Base-by-base conservation (phyloP, 2,888 invertebrate genomes). In the Scaptomyza flava region DNA sequence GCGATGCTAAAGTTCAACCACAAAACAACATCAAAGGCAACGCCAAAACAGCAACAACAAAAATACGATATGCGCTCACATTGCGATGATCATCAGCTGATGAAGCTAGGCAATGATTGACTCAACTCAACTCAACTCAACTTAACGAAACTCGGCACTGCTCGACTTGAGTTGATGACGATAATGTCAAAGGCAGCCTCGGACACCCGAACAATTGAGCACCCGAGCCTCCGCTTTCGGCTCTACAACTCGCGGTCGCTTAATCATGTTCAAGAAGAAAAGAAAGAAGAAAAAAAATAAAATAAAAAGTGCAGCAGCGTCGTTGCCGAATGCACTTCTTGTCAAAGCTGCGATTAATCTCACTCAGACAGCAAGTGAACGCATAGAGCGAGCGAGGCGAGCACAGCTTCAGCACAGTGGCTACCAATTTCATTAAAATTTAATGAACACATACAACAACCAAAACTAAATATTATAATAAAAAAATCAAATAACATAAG, bases 281-380 rank as follows among this genome's bases (percentile, higher is more conserved):
- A 50, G n/a, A 51, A 60, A 65, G 46, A 56, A 43, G 17, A 17
- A 17, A 17, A 17, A 17, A 48, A 36, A 31, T 27, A 17, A 57
- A 46, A 59, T 63, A 67, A 59, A 64, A 79, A 80, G 66, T 65
- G 81, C 80, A 78, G 79, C 81, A 77, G 72, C 77, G 33, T 53
- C 51, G 60, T 51, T 66, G 74, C 71, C 71, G 79, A 84, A 81
- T 70, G 84, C 77, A 81, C 68, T 72, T 76, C 77, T 82, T 89
- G 89, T 89, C 89, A 89, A 86, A 88, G 76, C 72, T 64, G 81
- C 90, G 86, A 90, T 90, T 90, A 90, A 90, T 90, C 90, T 90
- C 90, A 89, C 90, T 90, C 90, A 89, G 64, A 77, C 76, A 75
- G 78, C 50, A 61, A 66, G 68, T 48, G 62, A 31, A 14, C 42